phyloP scores from a whole-genome alignment of 2,888 invertebrate species.

The Entomobrya multifasciata region DNA sequence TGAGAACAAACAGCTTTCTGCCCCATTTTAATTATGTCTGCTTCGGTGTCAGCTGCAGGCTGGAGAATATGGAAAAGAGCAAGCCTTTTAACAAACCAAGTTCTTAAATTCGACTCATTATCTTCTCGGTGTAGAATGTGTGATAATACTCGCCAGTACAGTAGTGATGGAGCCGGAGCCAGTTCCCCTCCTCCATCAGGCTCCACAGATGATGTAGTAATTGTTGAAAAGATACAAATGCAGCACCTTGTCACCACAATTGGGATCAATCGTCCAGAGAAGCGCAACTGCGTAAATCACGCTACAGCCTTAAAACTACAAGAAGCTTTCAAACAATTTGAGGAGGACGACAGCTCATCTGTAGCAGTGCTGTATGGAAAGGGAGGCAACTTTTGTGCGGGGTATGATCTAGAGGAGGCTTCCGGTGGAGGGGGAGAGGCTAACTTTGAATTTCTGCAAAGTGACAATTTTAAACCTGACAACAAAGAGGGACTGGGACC shows the following conservation, averaged over 20 bases:
- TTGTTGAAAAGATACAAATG: constrained; percentile 68
- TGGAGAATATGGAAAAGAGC: neutral
- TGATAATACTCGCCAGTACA: neutral
- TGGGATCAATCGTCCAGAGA: constrained; percentile 91
- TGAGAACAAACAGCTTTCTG: neutral
- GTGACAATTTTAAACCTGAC: constrained; percentile 84
- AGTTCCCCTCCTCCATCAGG: neutral
- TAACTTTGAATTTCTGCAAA: neutral
- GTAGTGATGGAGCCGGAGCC: neutral
- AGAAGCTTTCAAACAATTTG: constrained; percentile 90
- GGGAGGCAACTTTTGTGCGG: constrained; percentile 96
- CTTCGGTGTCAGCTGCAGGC: neutral
- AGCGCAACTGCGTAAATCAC: constrained; percentile 91
- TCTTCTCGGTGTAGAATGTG: neutral
- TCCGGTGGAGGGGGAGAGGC: constrained; percentile 80
- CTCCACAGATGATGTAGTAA: constrained; percentile 35
- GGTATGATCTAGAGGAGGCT: constrained; percentile 92
- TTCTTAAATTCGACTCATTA: neutral
- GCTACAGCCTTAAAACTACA: constrained; percentile 86
- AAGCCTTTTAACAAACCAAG: neutral
- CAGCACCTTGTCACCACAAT: constrained; percentile 85
- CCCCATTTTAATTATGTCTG: neutral
- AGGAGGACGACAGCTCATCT: constrained; percentile 86
- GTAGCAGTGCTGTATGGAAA: constrained; percentile 92
- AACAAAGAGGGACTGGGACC: constrained; percentile 86